Evolutionary conservation across 92 coral and sea anemone genomes (phyloP), one percentile per base, ranked within the genome.

Genomic region (Scolanthus callimorphus): DNA sequence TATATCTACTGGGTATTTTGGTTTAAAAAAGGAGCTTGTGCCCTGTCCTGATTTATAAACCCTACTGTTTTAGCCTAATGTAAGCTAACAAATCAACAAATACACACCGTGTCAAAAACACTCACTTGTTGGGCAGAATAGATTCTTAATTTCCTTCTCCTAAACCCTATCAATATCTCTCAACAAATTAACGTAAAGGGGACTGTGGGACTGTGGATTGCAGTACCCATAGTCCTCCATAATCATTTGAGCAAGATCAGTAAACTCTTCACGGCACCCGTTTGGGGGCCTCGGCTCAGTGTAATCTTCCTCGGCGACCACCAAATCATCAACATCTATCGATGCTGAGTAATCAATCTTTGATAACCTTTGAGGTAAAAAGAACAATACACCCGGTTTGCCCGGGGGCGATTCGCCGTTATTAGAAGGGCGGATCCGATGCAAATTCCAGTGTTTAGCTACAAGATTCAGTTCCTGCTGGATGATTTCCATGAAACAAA

Each of bases 201-300:
- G 25, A 44, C 17, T 17, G 29, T 27, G 52, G 56, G 24, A 28
- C 37, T 25, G 20, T 19, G 75, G 66, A 65, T 55, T 68, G 4
- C 43, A 43, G 15, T 55, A 47, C 19, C 49, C 45, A 11, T 68
- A 55, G 27, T 68, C 75, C 37, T 68, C 54, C 75, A 68, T 56
- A 23, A 68, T 39, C 57, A 76, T 68, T 27, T 45, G 54, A 34
- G 78, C 78, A 43, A 52, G 51, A 30, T 60, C 71, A 43, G 39
- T 62, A 62, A 74, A 48, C 41, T 59, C 65, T 31, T 31, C 70
- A 21, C 29, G 27, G 41, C 31, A 63, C 13, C 65, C 65, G 11
- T 27, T 59, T 11, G 6, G 25, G 3, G 65, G 52, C 41, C 65
- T 59, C 41, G 51, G 12, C 20, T 38, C 51, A 20, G 65, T 51